Evolutionary conservation across 2,888 invertebrate species (phyloP).

Genomic region (Dorcus hopei): DNA sequence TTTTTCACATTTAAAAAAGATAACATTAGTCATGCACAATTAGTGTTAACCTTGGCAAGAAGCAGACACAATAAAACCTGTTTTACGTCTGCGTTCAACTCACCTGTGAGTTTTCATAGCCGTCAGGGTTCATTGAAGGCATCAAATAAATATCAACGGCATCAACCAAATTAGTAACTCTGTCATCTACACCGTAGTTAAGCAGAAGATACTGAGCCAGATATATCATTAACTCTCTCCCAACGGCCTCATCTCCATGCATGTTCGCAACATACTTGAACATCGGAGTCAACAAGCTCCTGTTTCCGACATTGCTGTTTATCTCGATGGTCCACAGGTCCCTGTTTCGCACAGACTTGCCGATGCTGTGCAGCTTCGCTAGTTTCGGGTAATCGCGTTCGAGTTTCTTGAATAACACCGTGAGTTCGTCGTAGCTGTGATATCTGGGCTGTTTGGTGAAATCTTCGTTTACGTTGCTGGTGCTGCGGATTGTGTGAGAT

Average conservation of each 20-base stretch:
- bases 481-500: not conserved
- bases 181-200: constrained; percentile 67
- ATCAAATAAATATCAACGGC: constrained; percentile 89
- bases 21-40: not conserved
- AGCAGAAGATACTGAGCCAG: constrained; percentile 79
- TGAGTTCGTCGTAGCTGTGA: constrained; percentile 68
- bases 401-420: constrained; percentile 61
- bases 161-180: constrained; percentile 77
- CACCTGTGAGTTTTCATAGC: constrained; percentile 81
- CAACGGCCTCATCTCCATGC: constrained; percentile 94
- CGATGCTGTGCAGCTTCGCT: constrained; percentile 71
- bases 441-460: constrained; percentile 63
- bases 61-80: not conserved
- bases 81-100: constrained; percentile 29
- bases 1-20: not conserved
- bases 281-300: constrained; percentile 72
- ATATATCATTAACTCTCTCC: constrained; percentile 77
- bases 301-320: constrained; percentile 61
- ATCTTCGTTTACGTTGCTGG: constrained; percentile 48
- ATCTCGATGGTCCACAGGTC: constrained; percentile 81
- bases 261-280: constrained; percentile 94
- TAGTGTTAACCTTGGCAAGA: not conserved
- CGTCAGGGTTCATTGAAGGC: constrained; percentile 98
- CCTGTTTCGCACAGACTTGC: constrained; percentile 78
- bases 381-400: constrained; percentile 65